Conservation (phyloP, 2,113 vertebrate genomes). For the Brachyhypopomus occidentalis region DNA sequence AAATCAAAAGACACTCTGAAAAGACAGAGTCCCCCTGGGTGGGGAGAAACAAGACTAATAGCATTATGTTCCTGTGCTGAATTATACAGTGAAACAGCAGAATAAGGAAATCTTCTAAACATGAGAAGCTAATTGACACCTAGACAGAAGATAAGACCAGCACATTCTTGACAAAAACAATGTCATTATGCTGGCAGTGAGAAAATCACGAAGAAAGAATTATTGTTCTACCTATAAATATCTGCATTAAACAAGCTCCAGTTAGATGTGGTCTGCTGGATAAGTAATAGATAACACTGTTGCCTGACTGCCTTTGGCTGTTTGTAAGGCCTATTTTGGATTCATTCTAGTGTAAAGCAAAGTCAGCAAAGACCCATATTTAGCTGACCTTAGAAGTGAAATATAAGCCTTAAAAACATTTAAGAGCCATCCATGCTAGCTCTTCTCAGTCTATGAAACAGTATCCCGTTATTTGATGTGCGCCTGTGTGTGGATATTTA, state of each 20-base stretch:
- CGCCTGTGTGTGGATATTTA: neutral
- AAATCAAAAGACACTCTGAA: neutral
- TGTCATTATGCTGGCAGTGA: neutral
- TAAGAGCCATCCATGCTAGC: neutral
- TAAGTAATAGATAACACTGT: neutral
- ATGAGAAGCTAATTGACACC: neutral
- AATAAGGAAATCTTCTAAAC: neutral
- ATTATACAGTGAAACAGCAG: neutral
- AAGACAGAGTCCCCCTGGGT: neutral
- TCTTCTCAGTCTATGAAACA: neutral
- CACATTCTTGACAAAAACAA: neutral
- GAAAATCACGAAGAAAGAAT: neutral
- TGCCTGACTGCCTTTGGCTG: neutral
- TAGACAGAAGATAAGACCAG: neutral
- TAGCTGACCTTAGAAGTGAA: conserved; percentile 16
- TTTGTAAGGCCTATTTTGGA: conserved; percentile 17
- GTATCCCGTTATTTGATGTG: neutral
- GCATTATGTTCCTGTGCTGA: neutral
- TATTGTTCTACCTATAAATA: neutral
- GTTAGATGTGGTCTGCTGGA: neutral
- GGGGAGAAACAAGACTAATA: neutral
- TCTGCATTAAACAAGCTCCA: no score
- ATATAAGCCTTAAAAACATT: neutral
- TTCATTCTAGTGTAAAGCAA: conserved; percentile 18
- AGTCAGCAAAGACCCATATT: conserved; percentile 29